Evolutionary conservation across 2,888 invertebrate species (phyloP).

Genomic region (Pyrrhia umbra): DNA sequence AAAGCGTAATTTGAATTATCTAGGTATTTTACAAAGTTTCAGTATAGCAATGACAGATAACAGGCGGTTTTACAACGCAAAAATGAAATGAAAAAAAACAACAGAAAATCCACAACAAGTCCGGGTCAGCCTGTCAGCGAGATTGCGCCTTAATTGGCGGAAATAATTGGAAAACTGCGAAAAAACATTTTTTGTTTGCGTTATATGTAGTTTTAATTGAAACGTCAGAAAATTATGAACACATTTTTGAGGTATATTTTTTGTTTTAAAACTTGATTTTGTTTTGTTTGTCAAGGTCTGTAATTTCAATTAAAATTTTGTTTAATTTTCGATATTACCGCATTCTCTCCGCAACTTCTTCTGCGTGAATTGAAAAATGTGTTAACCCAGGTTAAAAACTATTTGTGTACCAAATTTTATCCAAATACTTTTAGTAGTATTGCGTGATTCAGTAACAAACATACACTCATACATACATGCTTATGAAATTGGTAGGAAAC

Average conservation of each 20-base stretch:
- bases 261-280: not conserved
- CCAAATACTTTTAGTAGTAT: too few species aligned
- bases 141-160: conserved; percentile 35
- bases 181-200: not conserved
- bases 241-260: not conserved
- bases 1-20: not conserved
- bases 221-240: not conserved
- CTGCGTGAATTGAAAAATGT: too few species aligned
- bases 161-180: conserved; percentile 30
- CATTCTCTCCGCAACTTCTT: too few species aligned
- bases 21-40: not conserved
- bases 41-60: conserved; percentile 7
- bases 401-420: too few species aligned
- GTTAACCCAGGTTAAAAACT: too few species aligned
- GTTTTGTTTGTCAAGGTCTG: not conserved
- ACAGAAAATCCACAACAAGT: not conserved
- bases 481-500: too few species aligned
- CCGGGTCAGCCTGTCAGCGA: conserved; percentile 17
- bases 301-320: not conserved
- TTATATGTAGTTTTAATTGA: conserved; percentile 20
- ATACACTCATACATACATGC: too few species aligned
- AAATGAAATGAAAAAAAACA: conserved; percentile 20
- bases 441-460: too few species aligned
- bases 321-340: not conserved
- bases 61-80: conserved; percentile 1